A percentile compares a stretch with the other conserved stretches of the same genome.
These are phyloP conservation scores for Chaetops frenatus DNA, from an alignment of 2,113 vertebrate species.

Conservation along the genomic window DNA sequence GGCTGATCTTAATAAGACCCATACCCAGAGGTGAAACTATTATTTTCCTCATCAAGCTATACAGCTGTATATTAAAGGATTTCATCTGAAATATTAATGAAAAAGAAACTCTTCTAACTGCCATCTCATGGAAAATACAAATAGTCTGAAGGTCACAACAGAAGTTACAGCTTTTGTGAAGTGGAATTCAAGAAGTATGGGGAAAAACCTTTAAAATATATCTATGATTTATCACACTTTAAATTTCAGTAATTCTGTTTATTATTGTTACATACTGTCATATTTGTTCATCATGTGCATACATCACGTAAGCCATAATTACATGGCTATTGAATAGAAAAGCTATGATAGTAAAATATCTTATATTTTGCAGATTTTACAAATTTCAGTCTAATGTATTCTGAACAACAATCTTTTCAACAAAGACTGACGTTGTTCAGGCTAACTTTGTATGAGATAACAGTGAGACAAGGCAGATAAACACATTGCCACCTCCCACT, in stretches of 20 bases:
- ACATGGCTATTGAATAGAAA: neutral
- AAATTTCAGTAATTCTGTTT: neutral
- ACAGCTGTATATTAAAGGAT: neutral
- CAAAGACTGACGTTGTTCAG: neutral
- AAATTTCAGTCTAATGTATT: neutral
- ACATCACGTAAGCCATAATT: accelerated
- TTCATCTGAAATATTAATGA: neutral
- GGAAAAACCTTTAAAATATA: neutral
- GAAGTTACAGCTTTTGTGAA: neutral
- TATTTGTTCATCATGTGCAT: neutral
- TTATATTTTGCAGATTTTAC: neutral
- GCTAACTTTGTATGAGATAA: neutral
- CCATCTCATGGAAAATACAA: neutral
- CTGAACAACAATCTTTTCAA: neutral
- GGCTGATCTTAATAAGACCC: neutral
- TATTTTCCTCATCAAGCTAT: neutral
- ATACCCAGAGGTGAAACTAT: neutral
- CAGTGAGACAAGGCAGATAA: neutral
- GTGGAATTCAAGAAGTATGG: neutral
- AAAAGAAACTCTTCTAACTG: neutral
- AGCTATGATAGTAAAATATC: neutral
- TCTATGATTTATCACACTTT: neutral
- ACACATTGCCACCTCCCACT: neutral
- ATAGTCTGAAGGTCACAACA: neutral
- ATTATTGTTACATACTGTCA: neutral